Evolutionary conservation across 2,797 vertebrate species (phyloP).

Genomic region (Salmo trutta): DNA sequence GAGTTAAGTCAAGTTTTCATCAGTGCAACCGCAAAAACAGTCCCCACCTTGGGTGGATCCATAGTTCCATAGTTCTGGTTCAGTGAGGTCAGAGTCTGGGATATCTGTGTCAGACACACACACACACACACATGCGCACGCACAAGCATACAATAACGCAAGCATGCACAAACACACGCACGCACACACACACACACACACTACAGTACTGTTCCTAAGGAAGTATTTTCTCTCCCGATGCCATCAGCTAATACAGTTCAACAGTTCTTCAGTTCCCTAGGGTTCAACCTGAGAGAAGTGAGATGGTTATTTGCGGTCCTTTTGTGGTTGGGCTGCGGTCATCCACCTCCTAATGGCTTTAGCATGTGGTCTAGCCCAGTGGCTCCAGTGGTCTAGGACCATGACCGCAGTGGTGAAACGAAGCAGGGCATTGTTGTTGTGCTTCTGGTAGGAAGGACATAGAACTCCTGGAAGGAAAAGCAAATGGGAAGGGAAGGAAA

Average conservation of each 20-base stretch:
- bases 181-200: neutral
- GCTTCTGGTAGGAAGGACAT: conserved; percentile 52
- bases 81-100: neutral
- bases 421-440: conserved; percentile 63
- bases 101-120: neutral
- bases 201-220: neutral
- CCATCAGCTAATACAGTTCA: conserved; percentile 18
- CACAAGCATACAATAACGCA: neutral
- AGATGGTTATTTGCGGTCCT: conserved; percentile 56
- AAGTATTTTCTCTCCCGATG: neutral
- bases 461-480: conserved; percentile 53
- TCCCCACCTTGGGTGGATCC: neutral
- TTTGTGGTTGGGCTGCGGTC: conserved; percentile 56
- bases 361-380: conserved; percentile 60
- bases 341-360: conserved; percentile 65
- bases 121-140: neutral
- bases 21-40: neutral
- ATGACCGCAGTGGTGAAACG: conserved; percentile 49
- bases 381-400: conserved; percentile 61
- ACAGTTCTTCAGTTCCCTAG: conserved; percentile 17
- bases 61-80: neutral
- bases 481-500: conserved; percentile 69
- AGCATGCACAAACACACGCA: neutral
- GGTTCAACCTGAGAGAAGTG: conserved; percentile 50
- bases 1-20: neutral